Evolutionary conservation across 2,797 vertebrate genomes (phyloP).

Genomic region (Gila robusta): DNA sequence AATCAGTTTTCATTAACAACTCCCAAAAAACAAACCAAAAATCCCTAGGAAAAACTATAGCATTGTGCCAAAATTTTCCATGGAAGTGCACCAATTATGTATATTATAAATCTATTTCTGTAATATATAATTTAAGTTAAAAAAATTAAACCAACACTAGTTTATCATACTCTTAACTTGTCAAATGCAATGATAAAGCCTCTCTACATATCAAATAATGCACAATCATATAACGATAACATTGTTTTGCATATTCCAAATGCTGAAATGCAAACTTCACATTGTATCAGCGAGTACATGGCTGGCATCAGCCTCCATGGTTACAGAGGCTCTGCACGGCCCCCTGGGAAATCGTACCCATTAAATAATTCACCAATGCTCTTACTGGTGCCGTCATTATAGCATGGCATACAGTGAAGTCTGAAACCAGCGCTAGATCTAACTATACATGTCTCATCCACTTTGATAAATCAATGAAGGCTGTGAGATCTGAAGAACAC

Average conservation of each 20-base stretch:
- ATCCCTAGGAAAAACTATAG: neutral
- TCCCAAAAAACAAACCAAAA: neutral
- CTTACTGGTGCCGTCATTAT: constrained; percentile 58
- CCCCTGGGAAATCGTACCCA: constrained; percentile 65
- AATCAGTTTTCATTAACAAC: neutral
- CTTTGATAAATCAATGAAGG: constrained; percentile 28
- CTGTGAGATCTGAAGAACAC: constrained; percentile 37
- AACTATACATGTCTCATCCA: constrained; percentile 50
- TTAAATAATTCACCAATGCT: constrained; percentile 76
- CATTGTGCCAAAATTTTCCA: neutral
- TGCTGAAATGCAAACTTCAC: constrained; percentile 23
- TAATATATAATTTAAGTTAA: constrained; percentile 14
- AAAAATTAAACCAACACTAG: neutral
- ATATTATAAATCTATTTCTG: constrained; percentile 2
- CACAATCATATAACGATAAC: neutral
- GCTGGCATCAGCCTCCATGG: constrained; percentile 45
- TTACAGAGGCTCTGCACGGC: constrained; percentile 58
- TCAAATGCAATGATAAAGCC: neutral
- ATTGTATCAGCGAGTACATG: neutral
- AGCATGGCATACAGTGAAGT: constrained; percentile 35
- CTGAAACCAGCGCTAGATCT: constrained; percentile 39
- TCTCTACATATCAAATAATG: neutral
- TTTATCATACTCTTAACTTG: neutral
- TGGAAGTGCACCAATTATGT: neutral
- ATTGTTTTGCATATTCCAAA: constrained; percentile 35